These are phyloP conservation scores for Merodon equestris DNA, from an alignment of 2,888 invertebrate species.

Conservation along the genomic window DNA sequence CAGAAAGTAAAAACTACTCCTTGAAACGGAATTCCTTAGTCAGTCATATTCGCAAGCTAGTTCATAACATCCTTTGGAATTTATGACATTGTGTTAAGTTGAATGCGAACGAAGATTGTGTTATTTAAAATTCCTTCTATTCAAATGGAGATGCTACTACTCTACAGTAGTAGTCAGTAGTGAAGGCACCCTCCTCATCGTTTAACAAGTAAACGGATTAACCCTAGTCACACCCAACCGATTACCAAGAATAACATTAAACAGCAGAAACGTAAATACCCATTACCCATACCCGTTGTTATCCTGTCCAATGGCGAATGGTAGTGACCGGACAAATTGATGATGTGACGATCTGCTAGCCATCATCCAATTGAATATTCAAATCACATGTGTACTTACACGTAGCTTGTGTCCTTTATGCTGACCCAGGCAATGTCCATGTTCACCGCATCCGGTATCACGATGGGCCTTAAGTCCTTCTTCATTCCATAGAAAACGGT, in stretches of 20 bases:
- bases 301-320: conserved; percentile 8
- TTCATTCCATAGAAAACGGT: too few relatives aligned
- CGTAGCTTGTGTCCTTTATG: conserved; percentile 39
- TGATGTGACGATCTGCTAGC: conserved; percentile 58
- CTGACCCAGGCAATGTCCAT: conserved; percentile 36
- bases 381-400: conserved; percentile 51
- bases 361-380: conserved; percentile 62
- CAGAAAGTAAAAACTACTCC: too few relatives aligned
- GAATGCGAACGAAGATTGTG: conserved; percentile 18
- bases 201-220: conserved; percentile 7
- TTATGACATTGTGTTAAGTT: conserved; percentile 27
- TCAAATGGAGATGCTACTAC: too few relatives aligned
- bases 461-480: conserved; percentile 8
- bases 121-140: conserved; percentile 28
- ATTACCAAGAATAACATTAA: conserved; percentile 36
- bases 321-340: conserved; percentile 54
- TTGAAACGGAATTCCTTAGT: conserved; percentile 18
- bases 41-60: conserved; percentile 2
- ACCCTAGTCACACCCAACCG: conserved; percentile 35
- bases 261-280: conserved; percentile 13
- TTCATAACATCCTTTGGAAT: conserved; percentile 15
- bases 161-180: too few relatives aligned
- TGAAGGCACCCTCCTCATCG: too few relatives aligned
- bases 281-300: conserved; percentile 8
- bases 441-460: neutral